Percentiles rank a stretch among this genome's conserved stretches.
phyloP scores from a whole-genome alignment of 2,888 invertebrate genomes.

The Drosophila macrospina region DNA sequence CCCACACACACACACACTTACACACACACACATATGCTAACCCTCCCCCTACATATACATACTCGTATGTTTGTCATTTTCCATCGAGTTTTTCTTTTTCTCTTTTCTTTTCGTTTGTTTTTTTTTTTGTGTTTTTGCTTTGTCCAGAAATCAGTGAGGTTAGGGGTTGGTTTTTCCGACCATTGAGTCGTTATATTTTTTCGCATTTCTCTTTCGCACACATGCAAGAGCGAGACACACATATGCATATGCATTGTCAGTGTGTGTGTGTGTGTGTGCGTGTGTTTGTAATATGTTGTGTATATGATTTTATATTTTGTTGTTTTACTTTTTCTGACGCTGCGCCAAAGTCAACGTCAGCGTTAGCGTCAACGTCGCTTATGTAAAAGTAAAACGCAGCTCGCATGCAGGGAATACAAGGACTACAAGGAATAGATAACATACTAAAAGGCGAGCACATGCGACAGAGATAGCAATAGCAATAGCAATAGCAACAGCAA shows the following conservation, averaged over 20 bases:
- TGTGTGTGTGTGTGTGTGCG: slow-evolving; percentile 46
- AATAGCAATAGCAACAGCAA: slow-evolving; percentile 53
- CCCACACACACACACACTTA: slow-evolving; percentile 38
- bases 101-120: slow-evolving; percentile 43
- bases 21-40: slow-evolving; percentile 47
- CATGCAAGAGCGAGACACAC: slow-evolving; percentile 67
- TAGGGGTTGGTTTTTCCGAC: slow-evolving; percentile 79
- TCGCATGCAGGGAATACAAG: slow-evolving; percentile 70
- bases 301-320: slow-evolving; percentile 66
- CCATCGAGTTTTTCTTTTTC: slow-evolving; percentile 53
- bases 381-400: slow-evolving; percentile 65
- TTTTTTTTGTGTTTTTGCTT: slow-evolving; percentile 28
- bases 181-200: slow-evolving; percentile 64
- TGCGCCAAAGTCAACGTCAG: slow-evolving; percentile 48
- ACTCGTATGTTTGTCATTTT: slow-evolving; percentile 58
- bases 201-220: slow-evolving; percentile 69
- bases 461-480: slow-evolving; percentile 66
- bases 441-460: slow-evolving; percentile 76
- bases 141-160: slow-evolving; percentile 59
- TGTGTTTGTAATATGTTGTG: slow-evolving; percentile 75
- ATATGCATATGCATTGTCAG: slow-evolving; percentile 41
- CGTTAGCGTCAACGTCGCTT: slow-evolving; percentile 31
- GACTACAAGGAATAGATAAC: slow-evolving; percentile 71
- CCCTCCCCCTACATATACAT: slow-evolving; percentile 49
- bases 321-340: slow-evolving; percentile 35